phyloP scores from a whole-genome alignment of 2,888 invertebrate genomes.

The Cheilosia scutellata region DNA sequence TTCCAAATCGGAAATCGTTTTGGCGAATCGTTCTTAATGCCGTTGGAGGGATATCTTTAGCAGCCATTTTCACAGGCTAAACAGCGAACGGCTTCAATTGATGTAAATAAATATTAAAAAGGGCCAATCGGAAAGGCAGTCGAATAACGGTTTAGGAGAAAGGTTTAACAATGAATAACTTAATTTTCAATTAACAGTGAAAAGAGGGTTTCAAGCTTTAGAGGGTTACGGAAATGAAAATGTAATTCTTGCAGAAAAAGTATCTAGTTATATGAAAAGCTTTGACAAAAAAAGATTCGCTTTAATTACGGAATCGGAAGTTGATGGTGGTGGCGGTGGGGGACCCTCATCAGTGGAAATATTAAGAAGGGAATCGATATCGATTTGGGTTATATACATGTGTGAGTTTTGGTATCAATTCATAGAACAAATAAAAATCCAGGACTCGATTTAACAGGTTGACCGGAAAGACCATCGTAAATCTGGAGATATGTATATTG shows the following conservation, averaged over 20 bases:
- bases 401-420: too few species aligned
- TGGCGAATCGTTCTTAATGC: conserved; percentile 49
- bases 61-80: conserved; percentile 13
- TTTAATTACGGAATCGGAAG: conserved; percentile 16
- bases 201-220: conserved; percentile 1
- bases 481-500: too few species aligned
- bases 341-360: too few species aligned
- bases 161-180: conserved; percentile 62
- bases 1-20: conserved; percentile 68
- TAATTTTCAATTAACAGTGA: conserved; percentile 66
- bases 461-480: too few species aligned
- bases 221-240: conserved; percentile 32
- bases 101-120: conserved; percentile 59
- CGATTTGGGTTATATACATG: too few species aligned
- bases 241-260: conserved; percentile 35
- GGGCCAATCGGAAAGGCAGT: conserved; percentile 37
- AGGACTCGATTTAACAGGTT: too few species aligned
- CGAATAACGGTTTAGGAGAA: conserved; percentile 2
- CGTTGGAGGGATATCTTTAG: conserved; percentile 42
- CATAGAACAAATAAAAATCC: too few species aligned
- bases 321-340: background rate
- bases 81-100: conserved; percentile 33
- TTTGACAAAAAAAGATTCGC: background rate
- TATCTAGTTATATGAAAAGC: background rate
- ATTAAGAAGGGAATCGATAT: too few species aligned